These are phyloP conservation scores for Coryphaenoides rupestris DNA, from an alignment of 2,113 vertebrate genomes.

Conservation along the genomic window DNA sequence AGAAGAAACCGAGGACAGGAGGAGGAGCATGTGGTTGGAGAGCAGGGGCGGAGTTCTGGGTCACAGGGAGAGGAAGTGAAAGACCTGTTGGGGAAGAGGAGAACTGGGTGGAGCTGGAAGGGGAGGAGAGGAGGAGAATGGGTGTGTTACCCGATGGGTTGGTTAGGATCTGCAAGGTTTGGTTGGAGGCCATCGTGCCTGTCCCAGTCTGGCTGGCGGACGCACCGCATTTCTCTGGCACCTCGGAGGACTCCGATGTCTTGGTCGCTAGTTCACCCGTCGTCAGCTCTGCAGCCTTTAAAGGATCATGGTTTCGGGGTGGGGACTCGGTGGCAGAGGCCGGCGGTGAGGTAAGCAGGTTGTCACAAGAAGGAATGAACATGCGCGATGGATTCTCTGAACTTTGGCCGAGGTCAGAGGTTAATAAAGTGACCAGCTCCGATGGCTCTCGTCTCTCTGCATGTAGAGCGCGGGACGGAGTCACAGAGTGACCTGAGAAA, in stretches of 20 bases:
- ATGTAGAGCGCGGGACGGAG: slow-evolving; percentile 6
- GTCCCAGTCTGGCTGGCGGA: slow-evolving; percentile 27
- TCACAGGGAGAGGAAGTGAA: slow-evolving; percentile 60
- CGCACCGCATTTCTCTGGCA: slow-evolving; percentile 6
- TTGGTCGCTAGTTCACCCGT: not conserved
- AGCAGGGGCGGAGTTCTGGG: slow-evolving; percentile 44
- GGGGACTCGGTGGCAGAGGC: slow-evolving; percentile 24
- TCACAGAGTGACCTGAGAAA: slow-evolving; percentile 11
- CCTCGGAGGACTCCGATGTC: slow-evolving; percentile 4
- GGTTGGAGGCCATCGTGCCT: slow-evolving; percentile 33
- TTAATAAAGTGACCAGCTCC: not conserved
- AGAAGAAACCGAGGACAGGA: slow-evolving; percentile 65
- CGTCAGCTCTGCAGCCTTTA: slow-evolving; percentile 28
- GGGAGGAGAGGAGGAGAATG: slow-evolving; percentile 55
- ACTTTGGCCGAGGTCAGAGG: slow-evolving; percentile 35
- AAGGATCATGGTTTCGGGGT: slow-evolving; percentile 23
- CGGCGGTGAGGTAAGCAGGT: slow-evolving; percentile 11
- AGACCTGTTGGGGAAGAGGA: slow-evolving; percentile 51
- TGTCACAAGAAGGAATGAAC: slow-evolving; percentile 23
- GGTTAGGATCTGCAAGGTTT: slow-evolving; percentile 64
- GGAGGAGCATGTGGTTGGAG: slow-evolving; percentile 65
- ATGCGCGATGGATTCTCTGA: slow-evolving; percentile 28
- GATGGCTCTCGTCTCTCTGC: slow-evolving; percentile 21
- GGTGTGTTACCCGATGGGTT: slow-evolving; percentile 43
- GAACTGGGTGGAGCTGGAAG: slow-evolving; percentile 53